Percentiles rank a stretch among this genome's conserved stretches.
Conservation (phyloP, 2,888 invertebrate genomes). For the Oligia fasciuncula region DNA sequence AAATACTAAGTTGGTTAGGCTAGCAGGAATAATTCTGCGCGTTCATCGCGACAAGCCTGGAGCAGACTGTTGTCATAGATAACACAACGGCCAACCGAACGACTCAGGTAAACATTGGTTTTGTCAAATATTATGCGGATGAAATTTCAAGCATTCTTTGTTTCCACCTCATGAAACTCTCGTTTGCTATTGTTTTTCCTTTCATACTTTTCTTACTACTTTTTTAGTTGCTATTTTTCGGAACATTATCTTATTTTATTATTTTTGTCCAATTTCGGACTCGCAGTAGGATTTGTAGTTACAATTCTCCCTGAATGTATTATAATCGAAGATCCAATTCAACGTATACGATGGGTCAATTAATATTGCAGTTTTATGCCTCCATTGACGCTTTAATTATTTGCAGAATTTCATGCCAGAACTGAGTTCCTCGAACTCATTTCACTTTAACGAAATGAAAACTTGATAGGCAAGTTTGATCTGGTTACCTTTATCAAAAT, state of each 20-base stretch:
- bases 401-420: background rate
- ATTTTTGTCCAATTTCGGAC: background rate
- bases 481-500: background rate
- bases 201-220: constrained; percentile 29
- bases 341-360: background rate
- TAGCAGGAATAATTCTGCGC: constrained; percentile 74
- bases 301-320: background rate
- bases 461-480: background rate
- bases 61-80: constrained; percentile 82
- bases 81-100: constrained; percentile 79
- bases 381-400: background rate
- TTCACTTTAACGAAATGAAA: background rate
- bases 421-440: background rate
- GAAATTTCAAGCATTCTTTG: constrained; percentile 83
- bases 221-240: constrained; percentile 22
- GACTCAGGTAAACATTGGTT: constrained; percentile 83
- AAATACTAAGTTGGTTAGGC: constrained; percentile 75
- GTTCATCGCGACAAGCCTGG: constrained; percentile 70
- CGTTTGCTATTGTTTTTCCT: constrained; percentile 57
- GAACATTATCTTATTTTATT: background rate
- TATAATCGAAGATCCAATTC: background rate
- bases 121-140: constrained; percentile 85
- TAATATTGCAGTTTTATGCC: background rate
- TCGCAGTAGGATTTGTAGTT: background rate
- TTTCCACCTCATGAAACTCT: constrained; percentile 69